Conservation (phyloP, 2,888 invertebrate species). For the Tanypteryx hageni region DNA sequence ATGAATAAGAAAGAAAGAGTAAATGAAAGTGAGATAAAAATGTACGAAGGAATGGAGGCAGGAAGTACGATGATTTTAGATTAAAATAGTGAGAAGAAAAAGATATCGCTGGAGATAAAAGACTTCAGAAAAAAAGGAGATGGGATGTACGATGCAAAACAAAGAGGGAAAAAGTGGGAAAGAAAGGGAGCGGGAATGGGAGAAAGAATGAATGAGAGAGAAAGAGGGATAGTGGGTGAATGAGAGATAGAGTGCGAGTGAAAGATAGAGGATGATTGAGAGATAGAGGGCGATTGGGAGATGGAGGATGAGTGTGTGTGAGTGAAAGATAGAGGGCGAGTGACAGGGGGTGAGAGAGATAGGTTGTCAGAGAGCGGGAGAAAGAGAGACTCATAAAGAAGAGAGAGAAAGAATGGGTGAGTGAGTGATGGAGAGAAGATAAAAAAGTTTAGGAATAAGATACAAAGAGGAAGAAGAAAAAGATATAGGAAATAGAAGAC, state of each 20-base stretch:
- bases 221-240: no score
- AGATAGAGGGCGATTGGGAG: neutral
- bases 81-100: no score
- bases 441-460: slow-evolving; percentile 8
- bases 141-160: neutral
- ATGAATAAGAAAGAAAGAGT: no score
- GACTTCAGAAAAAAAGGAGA: neutral
- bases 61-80: no score
- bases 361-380: neutral
- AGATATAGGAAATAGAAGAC: no score
- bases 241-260: neutral
- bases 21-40: no score
- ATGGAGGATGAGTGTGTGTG: no score
- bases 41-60: no score
- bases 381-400: neutral
- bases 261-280: neutral
- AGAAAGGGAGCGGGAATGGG: neutral
- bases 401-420: neutral
- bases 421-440: neutral
- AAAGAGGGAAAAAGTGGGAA: no score
- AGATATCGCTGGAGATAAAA: no score
- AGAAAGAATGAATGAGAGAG: no score
- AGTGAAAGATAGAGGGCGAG: neutral
- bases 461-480: no score
- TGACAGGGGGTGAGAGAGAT: neutral